Evolutionary conservation across 2,888 invertebrate species (phyloP), one percentile per base, ranked within the genome.

Genomic region (Mimachlamys varia): DNA sequence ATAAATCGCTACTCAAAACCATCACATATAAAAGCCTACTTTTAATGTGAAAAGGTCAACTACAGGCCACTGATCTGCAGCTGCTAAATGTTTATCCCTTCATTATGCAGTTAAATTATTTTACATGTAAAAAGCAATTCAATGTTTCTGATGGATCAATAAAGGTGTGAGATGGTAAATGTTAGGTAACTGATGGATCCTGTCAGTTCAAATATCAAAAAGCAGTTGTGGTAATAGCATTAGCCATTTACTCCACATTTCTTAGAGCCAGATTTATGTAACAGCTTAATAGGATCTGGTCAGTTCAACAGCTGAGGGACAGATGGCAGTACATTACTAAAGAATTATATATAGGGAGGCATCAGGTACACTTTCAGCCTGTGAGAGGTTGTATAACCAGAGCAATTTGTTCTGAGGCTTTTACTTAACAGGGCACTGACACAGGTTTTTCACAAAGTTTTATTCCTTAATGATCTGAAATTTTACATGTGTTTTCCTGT

Each of bases 221-320:
- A 58, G 22, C 58, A 58, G 7, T 58, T 76, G 76, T 76, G 76
- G 33, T 76, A 76, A 76, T 76, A 76, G 76, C 76, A 76, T 76
- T 76, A 76, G 4, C 44, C 44, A 44, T 44, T 44, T 44, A 44
- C 44, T 44, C 58, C 58, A 58, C 33, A 27, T 76, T 12, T 15
- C 76, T 33, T 76, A 76, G 33, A 33, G 12, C 62, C 76, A 27
- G 76, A 27, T 76, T 33, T 76, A 76, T 27, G 76, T 76, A 76
- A 76, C 76, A 76, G 33, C 76, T 76, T 33, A 58, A 58, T 58
- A 22, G 58, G 22, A 22, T 58, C 33, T 76, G 76, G 76, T 76
- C 76, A 76, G 76, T 76, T 33, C 62, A 62, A 62, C 62, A 62
- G 62, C 62, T 62, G 62, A 33, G 12, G 33, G 76, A 76, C 76